Base-by-base conservation (phyloP, 2,888 invertebrate species). In the Venustoraphidia nigricollis region DNA sequence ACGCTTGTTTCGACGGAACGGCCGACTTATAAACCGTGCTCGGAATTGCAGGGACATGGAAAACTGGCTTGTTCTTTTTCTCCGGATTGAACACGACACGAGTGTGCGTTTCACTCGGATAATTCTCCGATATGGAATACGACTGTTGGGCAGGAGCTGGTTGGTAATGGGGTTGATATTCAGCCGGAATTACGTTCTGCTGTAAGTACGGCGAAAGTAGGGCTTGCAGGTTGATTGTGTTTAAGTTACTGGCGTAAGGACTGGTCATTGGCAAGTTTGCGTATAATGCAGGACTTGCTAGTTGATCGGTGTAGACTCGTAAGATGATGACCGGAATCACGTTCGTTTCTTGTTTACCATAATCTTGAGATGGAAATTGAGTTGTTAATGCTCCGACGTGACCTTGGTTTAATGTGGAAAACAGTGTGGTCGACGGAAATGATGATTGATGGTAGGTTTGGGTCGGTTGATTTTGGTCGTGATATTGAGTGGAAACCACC, bases 291-390 rank as follows among this genome's bases (percentile, higher is more conserved):
- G 74, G 71, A 56, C 72, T 72, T 44, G 66, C 66, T 1, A 77
- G 57, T 48, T 74, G 76, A 6, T 74, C 73, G 50, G 73, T 75
- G 41, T 74, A 75, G 37, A 77, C 70, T 58, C 75, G 68, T 38
- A 77, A 57, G 14, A 77, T 72, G 52, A 77, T 64, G 10, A 77
- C 76, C 8, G 77, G 77, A 6, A 77, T 72, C 2, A 73, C 70
- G 56, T 68, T 51, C 8, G 56, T 53, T 38, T 53, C 65, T 40
- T 69, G 66, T 47, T 66, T 63, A 9, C 64, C 58, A 17, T 35
- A 13, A 9, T 36, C 11, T 44, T 13, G 36, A 36, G 13, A 10
- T 36, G 74, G 67, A 53, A 72, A 64, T 52, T 73, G 68, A 38
- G 68, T 64, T 6, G 70, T 71, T 42, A 76, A 56, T 2, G 71